A percentile compares a stretch with the other conserved stretches of the same genome.
These are phyloP conservation scores for Paguma larvata DNA, from an alignment of 2,797 vertebrate species.

Conservation along the genomic window DNA sequence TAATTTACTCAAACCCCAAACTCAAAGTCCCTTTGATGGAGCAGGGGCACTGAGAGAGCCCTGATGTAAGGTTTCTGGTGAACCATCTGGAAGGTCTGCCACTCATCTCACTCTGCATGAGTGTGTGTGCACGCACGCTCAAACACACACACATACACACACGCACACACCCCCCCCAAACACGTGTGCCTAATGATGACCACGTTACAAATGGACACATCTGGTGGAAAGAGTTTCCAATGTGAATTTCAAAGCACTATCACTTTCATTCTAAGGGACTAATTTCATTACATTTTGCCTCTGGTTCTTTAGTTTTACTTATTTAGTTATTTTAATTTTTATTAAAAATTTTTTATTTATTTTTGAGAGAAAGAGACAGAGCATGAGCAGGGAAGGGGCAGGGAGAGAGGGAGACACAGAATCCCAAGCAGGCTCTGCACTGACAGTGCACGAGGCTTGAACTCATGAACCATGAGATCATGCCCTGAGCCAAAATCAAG, in stretches of 20 bases:
- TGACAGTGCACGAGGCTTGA: no score
- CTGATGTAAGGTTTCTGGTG: constrained; percentile 84
- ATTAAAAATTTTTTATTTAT: no score
- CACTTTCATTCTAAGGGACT: neutral
- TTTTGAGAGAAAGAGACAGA: no score
- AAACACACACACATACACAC: neutral
- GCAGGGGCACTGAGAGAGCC: neutral
- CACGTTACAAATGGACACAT: constrained; percentile 71
- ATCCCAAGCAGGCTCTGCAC: no score
- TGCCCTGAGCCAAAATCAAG: no score
- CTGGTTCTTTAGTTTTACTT: constrained; percentile 43
- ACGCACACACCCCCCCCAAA: neutral
- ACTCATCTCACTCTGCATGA: constrained; percentile 80
- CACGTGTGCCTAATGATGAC: constrained; percentile 82
- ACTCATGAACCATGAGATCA: no score
- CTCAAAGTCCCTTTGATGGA: constrained; percentile 79
- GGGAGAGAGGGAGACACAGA: no score
- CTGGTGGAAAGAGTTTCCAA: constrained; percentile 77
- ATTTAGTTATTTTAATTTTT: no score
- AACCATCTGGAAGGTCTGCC: constrained; percentile 82
- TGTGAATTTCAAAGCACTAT: constrained; percentile 76
- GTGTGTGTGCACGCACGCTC: neutral
- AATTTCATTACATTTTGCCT: constrained; percentile 58
- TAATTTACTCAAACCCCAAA: constrained; percentile 69
- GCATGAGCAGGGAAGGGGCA: no score